phyloP scores from a whole-genome alignment of 2,888 invertebrate species.

The Aromia moschata region DNA sequence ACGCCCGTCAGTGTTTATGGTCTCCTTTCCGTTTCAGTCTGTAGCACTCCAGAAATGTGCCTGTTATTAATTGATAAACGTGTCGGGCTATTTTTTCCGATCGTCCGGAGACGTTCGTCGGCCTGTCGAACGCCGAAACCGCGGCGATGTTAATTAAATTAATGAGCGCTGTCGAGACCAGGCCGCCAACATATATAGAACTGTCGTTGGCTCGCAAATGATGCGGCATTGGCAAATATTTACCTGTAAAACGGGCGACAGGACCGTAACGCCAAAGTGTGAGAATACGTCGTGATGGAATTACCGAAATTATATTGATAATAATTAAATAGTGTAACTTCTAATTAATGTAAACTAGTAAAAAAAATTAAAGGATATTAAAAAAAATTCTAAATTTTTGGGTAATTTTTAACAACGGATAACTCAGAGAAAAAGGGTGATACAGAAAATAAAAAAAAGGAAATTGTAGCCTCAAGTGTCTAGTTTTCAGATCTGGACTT shows the following conservation, averaged over 20 bases:
- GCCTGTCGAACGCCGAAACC: conserved; percentile 18
- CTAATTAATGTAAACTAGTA: no score
- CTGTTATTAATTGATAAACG: conserved; percentile 22
- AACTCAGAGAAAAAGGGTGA: no score
- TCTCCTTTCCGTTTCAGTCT: conserved; percentile 3
- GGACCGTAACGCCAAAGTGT: conserved; percentile 12
- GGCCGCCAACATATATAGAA: conserved; percentile 28
- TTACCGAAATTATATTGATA: neutral
- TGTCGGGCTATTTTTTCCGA: conserved; percentile 9
- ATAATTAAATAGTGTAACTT: neutral
- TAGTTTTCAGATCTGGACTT: no score
- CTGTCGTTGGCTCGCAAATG: conserved; percentile 27
- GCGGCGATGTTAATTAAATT: conserved; percentile 35
- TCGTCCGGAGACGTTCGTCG: conserved; percentile 21
- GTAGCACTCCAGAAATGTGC: conserved; percentile 13
- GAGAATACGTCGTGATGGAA: neutral
- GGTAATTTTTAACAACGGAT: no score
- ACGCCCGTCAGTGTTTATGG: conserved; percentile 7
- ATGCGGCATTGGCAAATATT: conserved; percentile 33
- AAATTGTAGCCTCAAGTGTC: no score
- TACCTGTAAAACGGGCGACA: conserved; percentile 24
- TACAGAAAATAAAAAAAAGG: no score
- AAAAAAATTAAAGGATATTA: no score
- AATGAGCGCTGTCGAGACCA: conserved; percentile 33
- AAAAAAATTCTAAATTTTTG: no score